Conservation (phyloP, 2,113 vertebrate genomes). For the Piprites chloris region DNA sequence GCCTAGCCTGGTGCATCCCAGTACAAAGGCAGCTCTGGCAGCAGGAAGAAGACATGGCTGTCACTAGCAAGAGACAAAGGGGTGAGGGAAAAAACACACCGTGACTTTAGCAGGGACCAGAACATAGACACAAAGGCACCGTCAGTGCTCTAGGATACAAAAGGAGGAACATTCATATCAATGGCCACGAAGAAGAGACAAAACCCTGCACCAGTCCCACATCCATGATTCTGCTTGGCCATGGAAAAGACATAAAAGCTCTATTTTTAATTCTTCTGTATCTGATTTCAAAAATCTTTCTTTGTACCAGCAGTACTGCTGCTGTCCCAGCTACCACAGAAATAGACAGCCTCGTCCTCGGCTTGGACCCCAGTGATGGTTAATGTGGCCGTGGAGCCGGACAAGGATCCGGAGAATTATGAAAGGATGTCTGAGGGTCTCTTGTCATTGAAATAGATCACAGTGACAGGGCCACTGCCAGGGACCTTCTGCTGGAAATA, state of each 20-base stretch:
- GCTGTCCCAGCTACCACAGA: fast-evolving
- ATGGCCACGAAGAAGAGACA: not conserved
- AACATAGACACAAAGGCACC: not conserved
- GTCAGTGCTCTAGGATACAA: not conserved
- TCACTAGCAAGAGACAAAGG: not conserved
- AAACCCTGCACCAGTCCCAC: no score
- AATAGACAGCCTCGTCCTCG: not conserved
- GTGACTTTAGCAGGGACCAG: no score
- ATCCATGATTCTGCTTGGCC: not conserved
- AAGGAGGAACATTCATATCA: not conserved
- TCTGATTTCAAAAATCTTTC: no score
- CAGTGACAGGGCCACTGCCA: not conserved
- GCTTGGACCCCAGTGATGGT: not conserved
- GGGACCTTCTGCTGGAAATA: not conserved
- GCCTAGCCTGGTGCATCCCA: not conserved
- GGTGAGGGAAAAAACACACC: no score
- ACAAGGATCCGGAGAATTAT: not conserved
- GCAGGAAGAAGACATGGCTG: not conserved
- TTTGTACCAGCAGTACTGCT: not conserved
- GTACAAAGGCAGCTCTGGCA: not conserved
- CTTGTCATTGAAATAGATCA: fast-evolving
- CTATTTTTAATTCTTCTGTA: not conserved
- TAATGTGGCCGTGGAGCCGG: not conserved
- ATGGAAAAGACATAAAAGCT: not conserved
- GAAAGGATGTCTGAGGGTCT: not conserved